These are phyloP conservation scores for Callyntrura guangdongensis DNA, from an alignment of 2,888 invertebrate genomes.

Conservation along the genomic window DNA sequence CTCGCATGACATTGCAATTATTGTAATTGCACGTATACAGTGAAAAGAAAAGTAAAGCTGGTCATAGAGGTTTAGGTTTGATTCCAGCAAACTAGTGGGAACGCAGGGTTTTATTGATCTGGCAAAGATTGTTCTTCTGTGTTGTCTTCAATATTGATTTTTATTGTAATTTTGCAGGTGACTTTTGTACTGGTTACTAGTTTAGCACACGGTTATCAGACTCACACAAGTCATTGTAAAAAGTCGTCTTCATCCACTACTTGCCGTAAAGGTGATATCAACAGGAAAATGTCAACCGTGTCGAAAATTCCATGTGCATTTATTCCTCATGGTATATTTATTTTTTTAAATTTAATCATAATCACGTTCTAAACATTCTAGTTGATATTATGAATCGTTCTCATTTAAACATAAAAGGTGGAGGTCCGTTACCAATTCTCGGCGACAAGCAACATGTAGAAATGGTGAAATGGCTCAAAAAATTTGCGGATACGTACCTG, in stretches of 20 bases:
- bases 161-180: neutral
- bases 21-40: neutral
- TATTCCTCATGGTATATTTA: conserved; percentile 34
- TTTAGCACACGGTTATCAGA: conserved; percentile 27
- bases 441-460: conserved; percentile 74
- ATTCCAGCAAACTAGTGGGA: too few relatives aligned
- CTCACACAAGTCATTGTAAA: neutral
- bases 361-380: neutral
- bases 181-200: conserved; percentile 1
- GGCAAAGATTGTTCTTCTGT: too few relatives aligned
- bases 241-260: neutral
- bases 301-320: conserved; percentile 40
- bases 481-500: conserved; percentile 70
- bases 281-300: neutral
- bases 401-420: too few relatives aligned
- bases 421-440: conserved; percentile 77
- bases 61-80: too few relatives aligned
- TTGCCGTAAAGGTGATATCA: neutral
- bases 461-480: conserved; percentile 74
- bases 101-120: too few relatives aligned
- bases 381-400: too few relatives aligned
- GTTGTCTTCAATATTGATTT: too few relatives aligned
- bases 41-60: neutral
- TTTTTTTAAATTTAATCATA: neutral
- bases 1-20: too few relatives aligned